phyloP scores from a whole-genome alignment of 2,888 invertebrate species.

The Pemphredon lugubris region DNA sequence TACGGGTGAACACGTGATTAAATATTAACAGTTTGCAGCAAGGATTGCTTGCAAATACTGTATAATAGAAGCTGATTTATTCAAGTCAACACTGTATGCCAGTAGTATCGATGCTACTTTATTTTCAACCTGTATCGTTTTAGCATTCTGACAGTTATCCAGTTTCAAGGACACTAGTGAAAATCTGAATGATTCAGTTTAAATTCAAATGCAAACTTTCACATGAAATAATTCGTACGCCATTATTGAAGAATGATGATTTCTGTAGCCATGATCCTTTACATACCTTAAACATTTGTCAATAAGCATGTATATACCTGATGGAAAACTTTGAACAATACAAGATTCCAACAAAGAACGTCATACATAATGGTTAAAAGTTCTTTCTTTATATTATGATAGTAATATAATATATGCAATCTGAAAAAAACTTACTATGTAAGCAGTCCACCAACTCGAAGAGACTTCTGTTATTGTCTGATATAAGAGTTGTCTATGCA shows the following conservation, averaged over 20 bases:
- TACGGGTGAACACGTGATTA: slow-evolving; percentile 4
- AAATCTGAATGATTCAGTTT: neutral
- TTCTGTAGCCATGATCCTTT: slow-evolving; percentile 79
- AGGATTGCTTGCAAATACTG: slow-evolving; percentile 23
- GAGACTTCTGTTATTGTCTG: slow-evolving; percentile 22
- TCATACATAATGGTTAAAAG: slow-evolving; percentile 46
- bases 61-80: slow-evolving; percentile 21
- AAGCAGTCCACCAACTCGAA: slow-evolving; percentile 24
- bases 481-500: slow-evolving; percentile 18
- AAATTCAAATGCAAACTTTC: neutral
- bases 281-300: slow-evolving; percentile 71
- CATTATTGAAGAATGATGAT: slow-evolving; percentile 73
- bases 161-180: neutral
- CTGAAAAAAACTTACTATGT: slow-evolving; percentile 24
- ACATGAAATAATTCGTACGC: neutral
- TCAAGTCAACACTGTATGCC: slow-evolving; percentile 24
- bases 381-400: slow-evolving; percentile 25
- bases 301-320: slow-evolving; percentile 55
- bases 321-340: slow-evolving; percentile 27
- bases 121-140: slow-evolving; percentile 78
- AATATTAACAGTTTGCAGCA: slow-evolving; percentile 20
- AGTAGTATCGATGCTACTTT: slow-evolving; percentile 30
- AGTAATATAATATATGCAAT: slow-evolving; percentile 21
- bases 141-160: slow-evolving; percentile 49
- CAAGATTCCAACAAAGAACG: slow-evolving; percentile 61